Evolutionary conservation across 2,888 invertebrate genomes (phyloP), one percentile per base, ranked within the genome.

Genomic region (Caenorhabditis doughertyi): DNA sequence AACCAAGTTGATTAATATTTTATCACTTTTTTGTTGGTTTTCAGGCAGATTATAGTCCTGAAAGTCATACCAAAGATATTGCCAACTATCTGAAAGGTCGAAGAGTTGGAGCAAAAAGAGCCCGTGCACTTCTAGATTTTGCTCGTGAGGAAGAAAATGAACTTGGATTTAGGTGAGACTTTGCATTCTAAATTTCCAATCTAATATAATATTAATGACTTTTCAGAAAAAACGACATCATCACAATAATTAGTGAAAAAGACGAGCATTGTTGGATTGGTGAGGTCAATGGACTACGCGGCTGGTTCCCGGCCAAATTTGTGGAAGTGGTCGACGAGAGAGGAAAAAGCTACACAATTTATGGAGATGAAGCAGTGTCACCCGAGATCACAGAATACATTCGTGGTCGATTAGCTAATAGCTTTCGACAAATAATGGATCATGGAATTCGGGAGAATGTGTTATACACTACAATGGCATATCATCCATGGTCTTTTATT

Each of bases 401-500:
- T 21, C 94, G 98, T 88, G 98, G 98, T 83, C 82, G 88, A 65
- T 81, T 88, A 29, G 87, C 88, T 16, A 88, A 88, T 68, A 84
- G 87, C 47, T 88, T 88, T 77, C 81, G 88, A 29, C 88, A 88
- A 55, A 85, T 87, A 49, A 86, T 91, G 86, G 87, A 89, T 56
- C 90, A 91, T 62, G 91, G 91, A 1, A 87, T 91, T 8, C 77
- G 90, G 8, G 86, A 89, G 56, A 86, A 85, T 39, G 58, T 85
- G 16, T 58, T 89, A 39, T 81, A 88, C 42, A 81, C 88, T n/a
- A 68, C 86, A 81, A 96, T 97, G 2, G 95, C 97, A 2, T 96
- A 97, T 92, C 99, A 99, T 93, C 99, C 99, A 0, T 99, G 99
- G 98, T 93, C 97, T 32, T 99, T 98, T 92, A 97, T 99, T 49